Base-by-base conservation (phyloP, 2,113 vertebrate species). In the Solea solea region DNA sequence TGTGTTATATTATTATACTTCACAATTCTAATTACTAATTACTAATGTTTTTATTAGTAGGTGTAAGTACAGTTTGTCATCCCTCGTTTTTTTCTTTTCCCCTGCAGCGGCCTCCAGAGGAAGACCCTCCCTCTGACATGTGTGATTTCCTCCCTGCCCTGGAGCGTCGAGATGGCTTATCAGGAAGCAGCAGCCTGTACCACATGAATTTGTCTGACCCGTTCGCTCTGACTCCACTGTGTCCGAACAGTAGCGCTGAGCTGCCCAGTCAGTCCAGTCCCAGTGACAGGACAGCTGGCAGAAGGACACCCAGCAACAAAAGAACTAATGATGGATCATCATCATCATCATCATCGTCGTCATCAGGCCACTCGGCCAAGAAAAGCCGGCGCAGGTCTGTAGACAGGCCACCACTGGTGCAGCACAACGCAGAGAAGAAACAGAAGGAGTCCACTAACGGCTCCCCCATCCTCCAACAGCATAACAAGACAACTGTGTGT, bases 201-300 rank as follows among this genome's bases (percentile, higher is more conserved):
- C 70, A 69, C 69, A 42, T 74, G 62, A 25, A 62, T 27, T 55
- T 80, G 41, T 76, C 85, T 0, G 83, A 76, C 28, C 56, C 73
- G 1, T 78, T 81, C 14, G 12, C 51, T 78, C 70, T 77, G 67
- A 48, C 74, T 1, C 54, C 93, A 49, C 75, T 95, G 92, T 80
- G 95, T 95, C 89, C 92, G 88, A 92, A 95, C 93, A 46, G 34
- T 90, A 75, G 72, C 15, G 86, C 94, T 72, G 95, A 96, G 65
- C 7, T 59, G 6, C 92, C 94, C 52, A 54, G 93, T 88, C 11
- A 89, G 90, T 64, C 76, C 12, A 7, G 51, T 55, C 92, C 9
- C 81, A 87, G 10, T 0, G 92, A 82, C 90, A 27, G 89, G 89
- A 54, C 65, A 5, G 34, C 16, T 0, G 44, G 62, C 44, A 56